A percentile compares a stretch with the other conserved stretches of the same genome.
phyloP scores from a whole-genome alignment of 2,888 invertebrate species.

The Flexamia atlantica region DNA sequence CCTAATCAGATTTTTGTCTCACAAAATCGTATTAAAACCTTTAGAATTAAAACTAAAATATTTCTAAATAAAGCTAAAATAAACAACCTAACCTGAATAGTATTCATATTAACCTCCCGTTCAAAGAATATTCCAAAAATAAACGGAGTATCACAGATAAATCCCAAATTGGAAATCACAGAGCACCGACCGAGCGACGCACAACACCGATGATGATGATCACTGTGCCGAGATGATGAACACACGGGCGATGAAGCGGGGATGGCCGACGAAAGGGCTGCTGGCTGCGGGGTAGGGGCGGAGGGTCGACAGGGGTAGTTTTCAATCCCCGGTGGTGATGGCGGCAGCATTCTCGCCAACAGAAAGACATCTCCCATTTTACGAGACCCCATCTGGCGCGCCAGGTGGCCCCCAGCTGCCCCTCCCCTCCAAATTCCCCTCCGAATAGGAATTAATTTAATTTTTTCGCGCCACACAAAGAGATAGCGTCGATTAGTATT shows the following conservation, averaged over 20 bases:
- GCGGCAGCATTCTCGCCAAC: conserved; percentile 15
- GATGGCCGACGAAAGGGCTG: conserved; percentile 50
- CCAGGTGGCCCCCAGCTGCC: conserved; percentile 42
- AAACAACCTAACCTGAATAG: neutral
- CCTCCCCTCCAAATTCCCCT: conserved; percentile 4
- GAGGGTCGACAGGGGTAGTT: conserved; percentile 19
- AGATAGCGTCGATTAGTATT: conserved; percentile 50
- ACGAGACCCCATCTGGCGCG: conserved; percentile 22
- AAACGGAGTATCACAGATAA: neutral
- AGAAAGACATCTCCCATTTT: conserved; percentile 51
- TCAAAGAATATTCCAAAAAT: neutral
- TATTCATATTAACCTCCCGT: neutral
- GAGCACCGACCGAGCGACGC: neutral
- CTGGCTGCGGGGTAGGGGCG: neutral
- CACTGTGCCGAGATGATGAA: neutral
- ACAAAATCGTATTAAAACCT: too few relatives aligned
- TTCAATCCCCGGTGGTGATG: conserved; percentile 15
- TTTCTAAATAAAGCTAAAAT: too few relatives aligned
- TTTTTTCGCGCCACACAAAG: conserved; percentile 38
- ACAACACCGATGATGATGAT: conserved; percentile 39
- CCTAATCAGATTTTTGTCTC: too few relatives aligned
- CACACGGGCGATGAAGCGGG: neutral
- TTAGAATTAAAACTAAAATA: too few relatives aligned
- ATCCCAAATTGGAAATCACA: neutral
- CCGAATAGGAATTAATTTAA: conserved; percentile 35